phyloP scores from a whole-genome alignment of 2,888 invertebrate genomes.

The Cantharis rustica region DNA sequence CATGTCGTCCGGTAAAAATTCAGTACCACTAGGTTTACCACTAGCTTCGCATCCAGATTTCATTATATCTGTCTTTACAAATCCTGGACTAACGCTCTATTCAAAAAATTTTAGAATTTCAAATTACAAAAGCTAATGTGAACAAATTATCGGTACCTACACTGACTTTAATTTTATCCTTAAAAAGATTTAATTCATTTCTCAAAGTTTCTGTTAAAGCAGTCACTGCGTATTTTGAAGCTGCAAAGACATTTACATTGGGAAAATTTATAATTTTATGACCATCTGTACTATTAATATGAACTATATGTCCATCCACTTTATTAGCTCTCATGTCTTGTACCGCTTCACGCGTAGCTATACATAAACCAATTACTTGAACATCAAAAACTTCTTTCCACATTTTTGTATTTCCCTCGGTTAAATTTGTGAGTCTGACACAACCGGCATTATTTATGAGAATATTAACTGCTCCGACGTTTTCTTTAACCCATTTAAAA shows the following conservation, averaged over 20 bases:
- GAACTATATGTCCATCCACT: slow-evolving; percentile 30
- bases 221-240: slow-evolving; percentile 25
- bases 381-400: slow-evolving; percentile 21
- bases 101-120: neutral
- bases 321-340: slow-evolving; percentile 23
- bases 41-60: neutral
- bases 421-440: slow-evolving; percentile 22
- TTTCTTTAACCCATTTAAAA: slow-evolving; percentile 35
- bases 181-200: slow-evolving; percentile 15
- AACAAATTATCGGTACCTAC: slow-evolving; percentile 10
- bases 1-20: neutral
- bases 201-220: slow-evolving; percentile 26
- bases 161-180: slow-evolving; percentile 27
- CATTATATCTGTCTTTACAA: neutral
- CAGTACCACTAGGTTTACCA: neutral
- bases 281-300: slow-evolving; percentile 30
- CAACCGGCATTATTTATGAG: slow-evolving; percentile 38
- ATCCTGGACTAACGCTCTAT: neutral
- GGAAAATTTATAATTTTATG: slow-evolving; percentile 17
- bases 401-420: slow-evolving; percentile 7
- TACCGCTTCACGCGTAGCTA: slow-evolving; percentile 29
- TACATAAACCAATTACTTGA: slow-evolving; percentile 25
- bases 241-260: slow-evolving; percentile 14
- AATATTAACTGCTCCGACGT: slow-evolving; percentile 33
- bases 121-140: neutral